These are phyloP conservation scores for Epinotia bilunana DNA, from an alignment of 2,888 invertebrate species.

Conservation along the genomic window DNA sequence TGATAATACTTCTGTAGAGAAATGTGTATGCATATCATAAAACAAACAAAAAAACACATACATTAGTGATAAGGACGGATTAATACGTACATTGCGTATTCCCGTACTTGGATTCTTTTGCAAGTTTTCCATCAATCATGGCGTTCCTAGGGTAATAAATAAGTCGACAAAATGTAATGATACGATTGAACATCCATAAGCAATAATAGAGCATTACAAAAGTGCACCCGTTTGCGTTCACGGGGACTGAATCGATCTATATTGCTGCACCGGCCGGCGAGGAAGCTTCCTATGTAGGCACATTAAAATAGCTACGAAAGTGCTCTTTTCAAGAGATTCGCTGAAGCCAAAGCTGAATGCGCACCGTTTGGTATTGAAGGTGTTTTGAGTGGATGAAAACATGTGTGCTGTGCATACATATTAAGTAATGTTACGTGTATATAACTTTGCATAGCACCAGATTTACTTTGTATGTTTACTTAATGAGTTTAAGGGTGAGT, in stretches of 20 bases:
- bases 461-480: not conserved
- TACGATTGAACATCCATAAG: not conserved
- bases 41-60: too few species aligned
- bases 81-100: not conserved
- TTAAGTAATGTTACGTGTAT: not conserved
- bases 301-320: conserved; percentile 60
- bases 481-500: not conserved
- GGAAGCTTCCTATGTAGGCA: conserved; percentile 47
- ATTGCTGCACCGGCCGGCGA: conserved; percentile 50
- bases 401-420: conserved; percentile 14
- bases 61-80: too few species aligned
- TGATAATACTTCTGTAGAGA: too few species aligned
- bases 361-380: conserved; percentile 28
- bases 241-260: conserved; percentile 49
- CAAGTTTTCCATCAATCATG: not conserved
- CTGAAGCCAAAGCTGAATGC: conserved; percentile 51
- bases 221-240: conserved; percentile 57
- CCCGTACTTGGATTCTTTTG: not conserved
- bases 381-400: conserved; percentile 25
- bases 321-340: conserved; percentile 57
- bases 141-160: not conserved
- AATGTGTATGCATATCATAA: too few species aligned
- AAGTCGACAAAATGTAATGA: not conserved
- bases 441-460: not conserved
- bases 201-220: conserved; percentile 44